Evolutionary conservation across 2,113 vertebrate species (phyloP).

Genomic region (Ctenomys sociabilis): DNA sequence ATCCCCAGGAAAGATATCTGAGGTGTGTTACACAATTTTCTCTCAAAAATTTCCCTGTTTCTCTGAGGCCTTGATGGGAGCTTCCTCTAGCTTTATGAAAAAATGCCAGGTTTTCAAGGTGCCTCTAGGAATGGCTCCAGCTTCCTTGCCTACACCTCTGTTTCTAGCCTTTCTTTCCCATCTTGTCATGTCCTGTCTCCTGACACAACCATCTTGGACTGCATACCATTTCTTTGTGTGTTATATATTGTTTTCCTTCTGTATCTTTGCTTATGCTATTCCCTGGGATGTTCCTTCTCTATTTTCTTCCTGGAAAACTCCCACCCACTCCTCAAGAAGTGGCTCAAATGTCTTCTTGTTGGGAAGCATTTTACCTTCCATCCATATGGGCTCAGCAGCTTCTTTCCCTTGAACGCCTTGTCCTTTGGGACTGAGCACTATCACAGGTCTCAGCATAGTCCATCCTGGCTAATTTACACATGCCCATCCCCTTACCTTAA

Average conservation of each 20-base stretch:
- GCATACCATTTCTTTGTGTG: rapidly evolving
- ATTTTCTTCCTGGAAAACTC: background rate
- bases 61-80: background rate
- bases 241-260: rapidly evolving
- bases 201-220: no score
- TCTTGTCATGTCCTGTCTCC: background rate
- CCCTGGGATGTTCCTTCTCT: background rate
- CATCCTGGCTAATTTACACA: background rate
- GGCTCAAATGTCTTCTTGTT: background rate
- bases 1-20: background rate
- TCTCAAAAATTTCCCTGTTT: constrained; percentile 38
- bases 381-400: background rate
- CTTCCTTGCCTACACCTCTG: background rate
- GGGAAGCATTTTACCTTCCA: background rate
- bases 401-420: background rate
- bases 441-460: background rate
- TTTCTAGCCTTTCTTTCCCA: background rate
- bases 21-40: background rate
- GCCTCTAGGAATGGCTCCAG: background rate
- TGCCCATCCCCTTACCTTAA: no score
- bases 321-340: background rate
- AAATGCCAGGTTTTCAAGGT: background rate
- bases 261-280: background rate
- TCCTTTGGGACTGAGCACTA: background rate
- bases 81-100: background rate